Evolutionary conservation across 2,113 vertebrate species (phyloP).

Genomic region (Dipodomys merriami): DNA sequence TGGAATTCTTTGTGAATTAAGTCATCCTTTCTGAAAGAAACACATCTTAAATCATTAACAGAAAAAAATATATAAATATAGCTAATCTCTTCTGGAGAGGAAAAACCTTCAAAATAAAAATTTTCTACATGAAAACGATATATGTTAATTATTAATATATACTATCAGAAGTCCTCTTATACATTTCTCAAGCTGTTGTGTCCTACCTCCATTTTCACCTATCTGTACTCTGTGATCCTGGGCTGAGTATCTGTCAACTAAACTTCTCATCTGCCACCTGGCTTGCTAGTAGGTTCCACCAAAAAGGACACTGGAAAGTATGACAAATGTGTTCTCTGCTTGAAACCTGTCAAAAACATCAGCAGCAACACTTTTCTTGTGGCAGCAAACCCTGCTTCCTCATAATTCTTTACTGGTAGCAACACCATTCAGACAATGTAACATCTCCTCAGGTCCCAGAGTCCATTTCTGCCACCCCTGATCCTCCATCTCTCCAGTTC

Average conservation of each 20-base stretch:
- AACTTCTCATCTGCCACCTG: not conserved
- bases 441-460: not conserved
- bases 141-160: not conserved
- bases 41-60: constrained; percentile 13
- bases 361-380: not conserved
- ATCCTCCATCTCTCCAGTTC: not conserved
- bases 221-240: not conserved
- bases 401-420: not conserved
- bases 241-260: not conserved
- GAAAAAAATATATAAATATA: not conserved
- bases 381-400: not conserved
- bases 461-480: too few relatives aligned
- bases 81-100: not conserved
- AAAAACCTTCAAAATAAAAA: constrained; percentile 10
- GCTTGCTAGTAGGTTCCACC: not conserved
- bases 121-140: constrained; percentile 17
- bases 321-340: not conserved
- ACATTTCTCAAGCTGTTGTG: not conserved
- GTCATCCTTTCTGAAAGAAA: constrained; percentile 17
- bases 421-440: too few relatives aligned
- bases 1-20: not conserved
- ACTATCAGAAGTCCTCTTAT: not conserved
- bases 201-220: constrained; percentile 35
- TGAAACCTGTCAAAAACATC: not conserved
- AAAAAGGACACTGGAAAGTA: not conserved